These are phyloP conservation scores for Acanthacorydalis orientalis DNA, from an alignment of 2,888 invertebrate species.

Conservation along the genomic window DNA sequence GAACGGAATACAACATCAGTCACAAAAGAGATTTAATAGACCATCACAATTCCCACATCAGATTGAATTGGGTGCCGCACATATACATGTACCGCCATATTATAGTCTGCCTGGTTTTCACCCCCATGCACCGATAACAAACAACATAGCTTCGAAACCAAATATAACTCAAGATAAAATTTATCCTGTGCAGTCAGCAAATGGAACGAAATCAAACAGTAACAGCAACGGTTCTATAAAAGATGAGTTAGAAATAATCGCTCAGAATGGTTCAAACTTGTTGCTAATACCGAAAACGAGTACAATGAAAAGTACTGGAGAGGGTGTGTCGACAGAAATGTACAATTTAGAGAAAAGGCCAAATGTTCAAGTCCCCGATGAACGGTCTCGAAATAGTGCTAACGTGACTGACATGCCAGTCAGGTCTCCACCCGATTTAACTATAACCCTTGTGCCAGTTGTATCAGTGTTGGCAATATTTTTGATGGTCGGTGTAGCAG, in stretches of 20 bases:
- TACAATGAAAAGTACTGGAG: neutral
- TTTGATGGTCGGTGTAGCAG: slow-evolving; percentile 45
- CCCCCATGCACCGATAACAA: slow-evolving; percentile 2
- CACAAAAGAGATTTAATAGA: neutral
- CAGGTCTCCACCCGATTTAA: slow-evolving; percentile 32
- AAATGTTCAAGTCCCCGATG: no score
- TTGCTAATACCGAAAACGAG: neutral
- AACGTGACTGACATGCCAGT: slow-evolving; percentile 21
- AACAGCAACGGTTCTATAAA: no score
- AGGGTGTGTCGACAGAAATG: neutral
- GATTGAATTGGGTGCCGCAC: neutral
- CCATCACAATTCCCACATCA: neutral
- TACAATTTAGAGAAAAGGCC: neutral
- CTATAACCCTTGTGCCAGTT: slow-evolving; percentile 52
- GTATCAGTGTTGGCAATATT: slow-evolving; percentile 53
- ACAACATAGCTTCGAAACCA: no score
- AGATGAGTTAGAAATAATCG: no score
- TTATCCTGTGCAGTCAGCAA: no score
- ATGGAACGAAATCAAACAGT: no score
- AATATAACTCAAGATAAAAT: no score
- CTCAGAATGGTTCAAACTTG: no score
- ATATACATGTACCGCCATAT: neutral
- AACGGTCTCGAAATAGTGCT: neutral
- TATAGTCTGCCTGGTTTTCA: neutral
- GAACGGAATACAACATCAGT: neutral